A percentile compares a stretch with the other conserved stretches of the same genome.
Conservation (phyloP, 2,888 invertebrate genomes). For the Oegoconia quadripuncta region DNA sequence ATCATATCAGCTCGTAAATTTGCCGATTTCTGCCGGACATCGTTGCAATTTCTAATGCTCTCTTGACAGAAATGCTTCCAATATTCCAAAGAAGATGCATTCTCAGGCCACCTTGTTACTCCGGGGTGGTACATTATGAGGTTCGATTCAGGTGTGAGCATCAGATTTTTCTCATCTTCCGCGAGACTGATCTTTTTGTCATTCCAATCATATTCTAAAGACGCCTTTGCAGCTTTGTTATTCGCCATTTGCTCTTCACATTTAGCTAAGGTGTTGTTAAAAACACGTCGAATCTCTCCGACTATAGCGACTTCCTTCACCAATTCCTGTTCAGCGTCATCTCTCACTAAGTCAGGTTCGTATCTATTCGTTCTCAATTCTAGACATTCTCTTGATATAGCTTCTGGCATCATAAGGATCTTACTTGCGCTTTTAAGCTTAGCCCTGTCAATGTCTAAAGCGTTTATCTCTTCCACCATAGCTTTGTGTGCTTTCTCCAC, state of each 20-base stretch:
- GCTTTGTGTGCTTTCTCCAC: slow-evolving; percentile 81
- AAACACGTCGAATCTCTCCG: slow-evolving; percentile 82
- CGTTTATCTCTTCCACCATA: slow-evolving; percentile 82
- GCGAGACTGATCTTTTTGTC: slow-evolving; percentile 89
- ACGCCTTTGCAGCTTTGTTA: slow-evolving; percentile 87
- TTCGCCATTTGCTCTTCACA: slow-evolving; percentile 84
- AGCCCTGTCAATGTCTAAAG: slow-evolving; percentile 81
- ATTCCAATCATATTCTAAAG: slow-evolving; percentile 93
- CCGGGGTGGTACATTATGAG: slow-evolving; percentile 88
- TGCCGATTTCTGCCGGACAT: slow-evolving; percentile 85
- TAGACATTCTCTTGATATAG: slow-evolving; percentile 85
- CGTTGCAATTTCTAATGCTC: slow-evolving; percentile 86
- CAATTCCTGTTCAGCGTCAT: slow-evolving; percentile 89
- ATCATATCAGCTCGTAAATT: slow-evolving; percentile 83
- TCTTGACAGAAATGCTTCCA: slow-evolving; percentile 91
- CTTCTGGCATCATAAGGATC: slow-evolving; percentile 84
- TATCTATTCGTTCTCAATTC: slow-evolving; percentile 83
- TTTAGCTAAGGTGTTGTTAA: slow-evolving; percentile 81
- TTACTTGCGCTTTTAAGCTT: slow-evolving; percentile 83
- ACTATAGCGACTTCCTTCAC: slow-evolving; percentile 87
- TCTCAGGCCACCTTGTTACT: slow-evolving; percentile 87
- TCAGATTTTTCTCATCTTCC: slow-evolving; percentile 83
- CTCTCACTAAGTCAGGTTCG: slow-evolving; percentile 87
- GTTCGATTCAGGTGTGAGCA: slow-evolving; percentile 82
- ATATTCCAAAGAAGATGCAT: slow-evolving; percentile 82